Percentiles rank a stretch among this genome's conserved stretches.
Evolutionary conservation across 2,113 vertebrate species (phyloP).

Genomic region (Pardalotus punctatus): DNA sequence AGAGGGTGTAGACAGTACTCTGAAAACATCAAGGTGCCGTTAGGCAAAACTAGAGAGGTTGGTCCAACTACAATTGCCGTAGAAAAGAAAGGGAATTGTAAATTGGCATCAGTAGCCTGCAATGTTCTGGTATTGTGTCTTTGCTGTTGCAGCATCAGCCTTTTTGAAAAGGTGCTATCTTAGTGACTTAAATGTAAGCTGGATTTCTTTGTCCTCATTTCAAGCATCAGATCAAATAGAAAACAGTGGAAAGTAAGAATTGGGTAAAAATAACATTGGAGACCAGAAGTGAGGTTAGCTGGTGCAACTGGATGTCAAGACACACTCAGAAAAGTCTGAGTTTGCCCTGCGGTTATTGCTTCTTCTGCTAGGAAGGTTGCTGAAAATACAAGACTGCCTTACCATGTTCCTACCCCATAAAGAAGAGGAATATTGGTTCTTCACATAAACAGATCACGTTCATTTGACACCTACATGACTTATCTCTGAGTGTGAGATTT

Average conservation of each 20-base stretch:
- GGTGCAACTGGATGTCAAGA: neutral
- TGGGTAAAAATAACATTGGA: neutral
- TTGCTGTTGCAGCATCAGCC: neutral
- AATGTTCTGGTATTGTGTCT: neutral
- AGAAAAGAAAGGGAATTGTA: neutral
- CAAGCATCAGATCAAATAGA: neutral
- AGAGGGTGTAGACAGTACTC: neutral
- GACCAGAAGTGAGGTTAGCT: neutral
- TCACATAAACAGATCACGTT: neutral
- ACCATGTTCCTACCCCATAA: neutral
- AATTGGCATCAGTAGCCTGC: neutral
- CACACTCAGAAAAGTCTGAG: neutral
- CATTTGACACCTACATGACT: neutral
- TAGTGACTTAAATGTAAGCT: neutral
- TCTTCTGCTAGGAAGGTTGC: neutral
- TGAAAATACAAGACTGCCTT: neutral
- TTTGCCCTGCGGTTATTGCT: neutral
- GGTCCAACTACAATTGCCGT: accelerated
- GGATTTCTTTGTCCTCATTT: neutral
- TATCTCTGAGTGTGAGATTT: neutral
- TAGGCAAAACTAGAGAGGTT: neutral
- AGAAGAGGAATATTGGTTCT: neutral
- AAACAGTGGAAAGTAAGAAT: neutral
- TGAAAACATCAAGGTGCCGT: neutral
- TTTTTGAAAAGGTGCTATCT: neutral